Conservation (phyloP, 2,113 vertebrate species). For the Forbesichthys agassizii region DNA sequence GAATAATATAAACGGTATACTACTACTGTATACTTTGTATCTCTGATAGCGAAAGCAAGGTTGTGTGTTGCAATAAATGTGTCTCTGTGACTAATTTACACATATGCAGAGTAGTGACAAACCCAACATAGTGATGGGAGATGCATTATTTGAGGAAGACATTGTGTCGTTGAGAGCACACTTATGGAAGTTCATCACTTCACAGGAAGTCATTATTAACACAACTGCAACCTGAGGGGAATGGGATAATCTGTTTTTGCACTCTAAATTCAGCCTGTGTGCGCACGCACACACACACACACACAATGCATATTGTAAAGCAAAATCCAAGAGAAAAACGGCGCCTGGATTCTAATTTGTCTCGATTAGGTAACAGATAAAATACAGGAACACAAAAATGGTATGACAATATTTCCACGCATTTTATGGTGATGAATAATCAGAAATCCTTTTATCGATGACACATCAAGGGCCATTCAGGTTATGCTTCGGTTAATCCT, state of each 20-base stretch:
- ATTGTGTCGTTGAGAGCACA: conserved; percentile 47
- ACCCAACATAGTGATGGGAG: conserved; percentile 51
- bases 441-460: conserved; percentile 80
- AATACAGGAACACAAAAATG: conserved; percentile 69
- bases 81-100: conserved; percentile 33
- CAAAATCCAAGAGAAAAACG: conserved; percentile 49
- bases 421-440: conserved; percentile 76
- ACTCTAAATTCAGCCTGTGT: conserved; percentile 65
- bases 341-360: conserved; percentile 56
- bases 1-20: too few species aligned
- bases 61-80: conserved; percentile 25
- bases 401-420: conserved; percentile 70
- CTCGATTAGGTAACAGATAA: conserved; percentile 76
- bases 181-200: conserved; percentile 60
- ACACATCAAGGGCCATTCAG: conserved; percentile 77
- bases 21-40: too few species aligned
- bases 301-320: conserved; percentile 65
- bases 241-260: conserved; percentile 57
- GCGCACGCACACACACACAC: conserved; percentile 23
- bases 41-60: not conserved
- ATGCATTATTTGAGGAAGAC: conserved; percentile 68
- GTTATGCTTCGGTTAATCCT: conserved; percentile 75
- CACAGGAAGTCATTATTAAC: conserved; percentile 56
- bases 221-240: conserved; percentile 58
- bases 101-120: conserved; percentile 35